These are phyloP conservation scores for Trissonchulus latispiculum DNA, from an alignment of 2,888 invertebrate species.

Conservation along the genomic window DNA sequence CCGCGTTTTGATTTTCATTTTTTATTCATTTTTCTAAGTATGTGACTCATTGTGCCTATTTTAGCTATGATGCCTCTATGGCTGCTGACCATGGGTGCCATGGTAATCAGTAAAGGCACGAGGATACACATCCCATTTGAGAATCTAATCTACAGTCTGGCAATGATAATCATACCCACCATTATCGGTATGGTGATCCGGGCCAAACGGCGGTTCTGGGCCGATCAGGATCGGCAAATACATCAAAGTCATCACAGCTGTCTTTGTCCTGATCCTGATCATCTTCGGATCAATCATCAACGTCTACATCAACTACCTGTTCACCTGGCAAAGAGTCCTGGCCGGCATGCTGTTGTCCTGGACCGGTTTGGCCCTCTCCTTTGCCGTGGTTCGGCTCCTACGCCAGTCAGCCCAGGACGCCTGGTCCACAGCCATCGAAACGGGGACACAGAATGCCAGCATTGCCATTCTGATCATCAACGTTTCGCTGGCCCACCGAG, in stretches of 20 bases:
- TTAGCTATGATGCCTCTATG: constrained; percentile 75
- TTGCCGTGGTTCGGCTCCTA: constrained; percentile 29
- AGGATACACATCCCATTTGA: constrained; percentile 65
- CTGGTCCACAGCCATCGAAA: constrained; percentile 34
- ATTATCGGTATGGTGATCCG: constrained; percentile 46
- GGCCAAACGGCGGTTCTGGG: constrained; percentile 55
- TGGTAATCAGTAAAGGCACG: constrained; percentile 59
- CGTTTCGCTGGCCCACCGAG: not conserved
- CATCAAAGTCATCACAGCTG: constrained; percentile 69
- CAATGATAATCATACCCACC: constrained; percentile 66
- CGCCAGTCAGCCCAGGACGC: not conserved
- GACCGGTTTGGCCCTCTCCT: constrained; percentile 45
- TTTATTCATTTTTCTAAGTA: no score
- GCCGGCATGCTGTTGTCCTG: constrained; percentile 43
- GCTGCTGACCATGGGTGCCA: constrained; percentile 72
- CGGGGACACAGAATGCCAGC: constrained; percentile 38
- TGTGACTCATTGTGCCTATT: no score
- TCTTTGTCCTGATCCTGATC: constrained; percentile 69
- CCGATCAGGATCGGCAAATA: constrained; percentile 63
- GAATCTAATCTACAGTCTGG: constrained; percentile 63
- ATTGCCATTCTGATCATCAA: constrained; percentile 43
- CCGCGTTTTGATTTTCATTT: no score
- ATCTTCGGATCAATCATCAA: constrained; percentile 79
- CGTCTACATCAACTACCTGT: constrained; percentile 72
- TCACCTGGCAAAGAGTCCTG: constrained; percentile 52